Conservation (phyloP, 1,140 invertebrate species). For the Ephestia elutella region DNA sequence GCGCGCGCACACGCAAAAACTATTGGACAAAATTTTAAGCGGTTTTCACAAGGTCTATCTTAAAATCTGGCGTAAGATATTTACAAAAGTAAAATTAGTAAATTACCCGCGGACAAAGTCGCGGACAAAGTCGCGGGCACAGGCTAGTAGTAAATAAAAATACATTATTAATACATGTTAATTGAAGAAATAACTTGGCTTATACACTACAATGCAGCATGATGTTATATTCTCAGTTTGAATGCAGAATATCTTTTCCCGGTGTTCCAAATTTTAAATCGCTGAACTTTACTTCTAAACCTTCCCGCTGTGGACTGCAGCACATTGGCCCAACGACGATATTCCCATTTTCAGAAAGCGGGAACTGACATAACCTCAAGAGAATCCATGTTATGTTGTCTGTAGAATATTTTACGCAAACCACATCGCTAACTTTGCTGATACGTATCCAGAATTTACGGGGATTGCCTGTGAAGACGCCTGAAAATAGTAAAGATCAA, state of each 20-base stretch:
- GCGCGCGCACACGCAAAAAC: too few relatives aligned
- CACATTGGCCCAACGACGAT: slow-evolving; percentile 42
- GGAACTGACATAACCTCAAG: slow-evolving; percentile 40
- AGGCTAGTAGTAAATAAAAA: too few relatives aligned
- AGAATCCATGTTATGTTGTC: slow-evolving; percentile 41
- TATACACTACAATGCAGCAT: neutral
- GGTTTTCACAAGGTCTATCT: too few relatives aligned
- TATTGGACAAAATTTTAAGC: too few relatives aligned
- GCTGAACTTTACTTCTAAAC: slow-evolving; percentile 36
- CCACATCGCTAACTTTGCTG: slow-evolving; percentile 29
- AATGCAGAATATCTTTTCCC: slow-evolving; percentile 39
- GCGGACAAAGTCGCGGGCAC: too few relatives aligned
- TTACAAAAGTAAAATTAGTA: too few relatives aligned
- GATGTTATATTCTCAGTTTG: slow-evolving; percentile 24
- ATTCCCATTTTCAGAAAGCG: slow-evolving; percentile 10
- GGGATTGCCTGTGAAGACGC: slow-evolving; percentile 39
- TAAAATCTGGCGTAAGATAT: too few relatives aligned
- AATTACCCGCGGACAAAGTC: too few relatives aligned
- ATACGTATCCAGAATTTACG: slow-evolving; percentile 48
- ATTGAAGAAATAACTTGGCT: too few relatives aligned
- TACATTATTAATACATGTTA: too few relatives aligned
- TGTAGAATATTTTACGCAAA: slow-evolving; percentile 50
- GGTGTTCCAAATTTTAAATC: slow-evolving; percentile 29
- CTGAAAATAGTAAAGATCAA: slow-evolving; percentile 32
- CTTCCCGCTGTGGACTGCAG: slow-evolving; percentile 40